A percentile compares a stretch with the other conserved stretches of the same genome.
phyloP scores from a whole-genome alignment of 2,888 invertebrate genomes.

The Drosophila subsilvestris region DNA sequence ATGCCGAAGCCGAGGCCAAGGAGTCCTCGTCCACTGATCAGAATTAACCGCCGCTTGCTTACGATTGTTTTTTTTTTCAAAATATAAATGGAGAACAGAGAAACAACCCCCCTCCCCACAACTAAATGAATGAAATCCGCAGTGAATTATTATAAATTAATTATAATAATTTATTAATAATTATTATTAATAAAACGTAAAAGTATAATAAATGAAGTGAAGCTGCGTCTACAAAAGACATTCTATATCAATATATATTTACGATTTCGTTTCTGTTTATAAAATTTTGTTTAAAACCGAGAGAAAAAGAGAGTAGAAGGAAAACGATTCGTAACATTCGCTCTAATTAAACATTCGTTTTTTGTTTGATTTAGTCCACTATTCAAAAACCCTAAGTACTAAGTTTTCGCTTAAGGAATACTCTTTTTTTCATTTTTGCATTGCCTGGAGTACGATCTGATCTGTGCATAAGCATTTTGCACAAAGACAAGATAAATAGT shows the following conservation, averaged over 20 bases:
- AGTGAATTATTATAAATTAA: constrained; percentile 76
- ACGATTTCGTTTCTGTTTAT: constrained; percentile 11
- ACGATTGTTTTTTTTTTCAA: constrained; percentile 44
- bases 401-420: constrained; percentile 70
- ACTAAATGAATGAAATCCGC: constrained; percentile 61
- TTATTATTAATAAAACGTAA: constrained; percentile 65
- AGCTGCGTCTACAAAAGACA: constrained; percentile 63
- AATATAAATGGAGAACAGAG: constrained; percentile 36
- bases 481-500: not conserved
- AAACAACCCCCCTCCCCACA: constrained; percentile 40
- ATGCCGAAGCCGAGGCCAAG: constrained; percentile 61
- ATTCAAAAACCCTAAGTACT: constrained; percentile 43
- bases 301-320: constrained; percentile 26
- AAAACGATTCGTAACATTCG: constrained; percentile 27
- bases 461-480: not conserved
- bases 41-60: constrained; percentile 43
- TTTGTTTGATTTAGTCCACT: constrained; percentile 51
- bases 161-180: constrained; percentile 81
- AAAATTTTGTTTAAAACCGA: constrained; percentile 41
- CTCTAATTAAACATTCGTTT: constrained; percentile 50
- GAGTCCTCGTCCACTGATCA: constrained; percentile 56
- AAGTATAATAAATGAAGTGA: constrained; percentile 73
- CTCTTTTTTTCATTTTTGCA: constrained; percentile 52
- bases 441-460: not conserved
- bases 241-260: constrained; percentile 44